Percentiles rank a stretch among this genome's conserved stretches.
Evolutionary conservation across 1,140 invertebrate genomes (phyloP).

Genomic region (Telenomus remus): DNA sequence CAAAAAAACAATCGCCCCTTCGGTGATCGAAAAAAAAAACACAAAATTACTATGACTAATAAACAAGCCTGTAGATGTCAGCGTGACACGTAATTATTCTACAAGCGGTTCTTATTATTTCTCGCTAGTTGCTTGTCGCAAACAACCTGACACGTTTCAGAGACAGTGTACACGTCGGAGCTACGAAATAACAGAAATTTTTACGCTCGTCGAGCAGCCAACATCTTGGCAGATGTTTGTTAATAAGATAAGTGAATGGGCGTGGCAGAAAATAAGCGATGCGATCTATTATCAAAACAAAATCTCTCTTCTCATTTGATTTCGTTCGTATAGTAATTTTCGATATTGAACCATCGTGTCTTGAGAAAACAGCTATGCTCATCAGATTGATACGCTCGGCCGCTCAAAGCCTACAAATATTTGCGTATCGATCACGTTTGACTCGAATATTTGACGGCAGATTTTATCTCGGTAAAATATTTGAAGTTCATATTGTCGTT

Average conservation of each 20-base stretch:
- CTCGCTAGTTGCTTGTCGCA: conserved; percentile 38
- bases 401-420: conserved; percentile 10
- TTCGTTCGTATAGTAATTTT: no score
- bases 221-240: conserved; percentile 44
- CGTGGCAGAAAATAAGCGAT: conserved; percentile 36
- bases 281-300: conserved; percentile 10
- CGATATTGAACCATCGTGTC: no score
- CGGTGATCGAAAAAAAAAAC: no score
- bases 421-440: conserved; percentile 26
- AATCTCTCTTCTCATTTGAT: conserved; percentile 7
- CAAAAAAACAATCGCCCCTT: no score
- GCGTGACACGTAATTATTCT: conserved; percentile 48
- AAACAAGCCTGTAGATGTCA: conserved; percentile 43
- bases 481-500: conserved; percentile 19
- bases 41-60: conserved; percentile 31
- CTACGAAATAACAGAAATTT: conserved; percentile 36
- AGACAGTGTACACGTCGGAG: conserved; percentile 23
- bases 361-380: no score
- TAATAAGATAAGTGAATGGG: conserved; percentile 31
- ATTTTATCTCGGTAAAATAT: conserved; percentile 23
- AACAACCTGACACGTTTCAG: conserved; percentile 42
- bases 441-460: conserved; percentile 18
- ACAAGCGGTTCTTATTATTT: conserved; percentile 48
- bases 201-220: conserved; percentile 28
- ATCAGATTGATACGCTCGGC: no score